These are phyloP conservation scores for Ameiurus melas DNA, from an alignment of 2,113 vertebrate species.

Conservation along the genomic window DNA sequence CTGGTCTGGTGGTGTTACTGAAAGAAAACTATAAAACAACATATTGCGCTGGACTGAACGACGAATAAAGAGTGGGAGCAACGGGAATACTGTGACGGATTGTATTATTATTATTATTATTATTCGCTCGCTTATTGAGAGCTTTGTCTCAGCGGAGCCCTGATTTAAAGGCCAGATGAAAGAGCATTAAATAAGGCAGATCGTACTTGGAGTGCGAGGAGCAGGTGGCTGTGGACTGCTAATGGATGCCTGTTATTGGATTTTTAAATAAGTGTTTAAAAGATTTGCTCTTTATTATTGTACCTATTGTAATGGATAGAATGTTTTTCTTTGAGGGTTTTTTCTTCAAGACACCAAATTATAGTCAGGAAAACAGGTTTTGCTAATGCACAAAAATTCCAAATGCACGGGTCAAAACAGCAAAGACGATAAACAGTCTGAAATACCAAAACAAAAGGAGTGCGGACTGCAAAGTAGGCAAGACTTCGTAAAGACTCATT, in stretches of 20 bases:
- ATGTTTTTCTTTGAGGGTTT: background rate
- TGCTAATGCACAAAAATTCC: background rate
- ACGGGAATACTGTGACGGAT: constrained; percentile 23
- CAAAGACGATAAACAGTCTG: background rate
- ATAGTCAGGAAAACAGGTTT: background rate
- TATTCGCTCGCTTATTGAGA: background rate
- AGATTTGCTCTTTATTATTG: background rate
- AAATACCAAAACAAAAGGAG: background rate
- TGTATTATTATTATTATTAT: background rate
- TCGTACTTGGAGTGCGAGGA: background rate
- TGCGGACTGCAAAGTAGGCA: background rate
- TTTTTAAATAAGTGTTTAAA: constrained; percentile 6
- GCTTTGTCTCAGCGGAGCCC: constrained; percentile 30
- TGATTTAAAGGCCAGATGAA: constrained; percentile 37
- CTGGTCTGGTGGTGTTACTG: background rate
- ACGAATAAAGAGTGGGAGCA: background rate
- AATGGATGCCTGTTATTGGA: constrained; percentile 3
- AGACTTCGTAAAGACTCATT: background rate
- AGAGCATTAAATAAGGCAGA: constrained; percentile 24
- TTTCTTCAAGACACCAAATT: background rate
- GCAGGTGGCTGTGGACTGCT: constrained; percentile 1
- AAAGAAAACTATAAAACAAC: background rate
- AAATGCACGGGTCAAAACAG: background rate
- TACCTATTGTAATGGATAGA: background rate
- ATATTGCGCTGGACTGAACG: background rate